These are phyloP conservation scores for Pandemis cinnamomeana DNA, from an alignment of 2,888 invertebrate species.

Conservation along the genomic window DNA sequence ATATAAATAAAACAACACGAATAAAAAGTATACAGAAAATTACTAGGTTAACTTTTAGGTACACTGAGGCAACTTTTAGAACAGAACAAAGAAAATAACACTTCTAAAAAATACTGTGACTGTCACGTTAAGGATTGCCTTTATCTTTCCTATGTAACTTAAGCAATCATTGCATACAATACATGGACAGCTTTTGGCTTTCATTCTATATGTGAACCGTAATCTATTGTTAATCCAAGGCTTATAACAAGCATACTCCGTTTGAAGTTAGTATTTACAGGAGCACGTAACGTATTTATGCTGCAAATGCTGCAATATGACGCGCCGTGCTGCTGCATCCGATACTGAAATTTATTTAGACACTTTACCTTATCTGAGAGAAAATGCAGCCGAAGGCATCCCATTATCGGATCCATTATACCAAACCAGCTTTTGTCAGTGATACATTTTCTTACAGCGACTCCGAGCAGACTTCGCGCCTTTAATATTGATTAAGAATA, in stretches of 20 bases:
- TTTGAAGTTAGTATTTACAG: not conserved
- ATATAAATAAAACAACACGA: too few species aligned
- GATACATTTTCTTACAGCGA: not conserved
- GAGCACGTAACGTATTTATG: constrained; percentile 36
- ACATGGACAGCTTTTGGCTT: too few species aligned
- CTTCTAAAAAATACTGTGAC: too few species aligned
- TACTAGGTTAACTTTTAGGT: too few species aligned
- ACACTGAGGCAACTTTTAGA: too few species aligned
- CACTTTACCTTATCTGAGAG: constrained; percentile 27
- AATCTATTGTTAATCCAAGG: too few species aligned
- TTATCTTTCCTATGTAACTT: too few species aligned
- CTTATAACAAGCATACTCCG: not conserved
- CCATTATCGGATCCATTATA: constrained; percentile 29
- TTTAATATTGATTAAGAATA: constrained; percentile 13
- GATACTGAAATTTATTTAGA: constrained; percentile 35
- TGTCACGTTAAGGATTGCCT: too few species aligned
- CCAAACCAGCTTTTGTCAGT: constrained; percentile 19
- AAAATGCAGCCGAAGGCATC: constrained; percentile 22
- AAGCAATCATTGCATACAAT: too few species aligned
- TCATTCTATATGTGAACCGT: too few species aligned
- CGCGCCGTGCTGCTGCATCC: constrained; percentile 21
- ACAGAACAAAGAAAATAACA: too few species aligned
- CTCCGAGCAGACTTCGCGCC: not conserved
- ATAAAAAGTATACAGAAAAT: too few species aligned
- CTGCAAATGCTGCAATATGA: constrained; percentile 34